Evolutionary conservation across 2,888 invertebrate genomes (phyloP).

Genomic region (Hofmannophila pseudospretella): DNA sequence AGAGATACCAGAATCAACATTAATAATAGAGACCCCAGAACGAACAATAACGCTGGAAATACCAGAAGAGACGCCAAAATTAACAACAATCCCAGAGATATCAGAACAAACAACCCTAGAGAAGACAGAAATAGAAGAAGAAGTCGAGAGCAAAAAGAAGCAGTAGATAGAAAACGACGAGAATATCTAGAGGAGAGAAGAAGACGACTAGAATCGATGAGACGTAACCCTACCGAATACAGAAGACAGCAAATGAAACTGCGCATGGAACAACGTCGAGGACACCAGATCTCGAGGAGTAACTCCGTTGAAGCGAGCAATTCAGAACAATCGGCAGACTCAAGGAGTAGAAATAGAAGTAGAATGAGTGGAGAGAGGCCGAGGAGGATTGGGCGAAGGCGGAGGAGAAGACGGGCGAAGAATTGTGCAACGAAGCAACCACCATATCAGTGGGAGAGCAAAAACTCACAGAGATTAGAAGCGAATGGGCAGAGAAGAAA

Average conservation of each 20-base stretch:
- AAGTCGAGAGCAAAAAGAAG: constrained; percentile 80
- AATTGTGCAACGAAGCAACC: constrained; percentile 71
- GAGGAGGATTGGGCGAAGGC: constrained; percentile 47
- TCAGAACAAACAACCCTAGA: constrained; percentile 44
- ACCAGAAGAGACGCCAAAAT: constrained; percentile 49
- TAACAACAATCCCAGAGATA: constrained; percentile 80
- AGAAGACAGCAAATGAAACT: constrained; percentile 50
- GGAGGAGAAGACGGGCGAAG: constrained; percentile 54
- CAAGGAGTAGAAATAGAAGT: constrained; percentile 34
- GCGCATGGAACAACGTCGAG: constrained; percentile 47
- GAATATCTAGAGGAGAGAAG: constrained; percentile 54
- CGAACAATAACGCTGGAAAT: no score
- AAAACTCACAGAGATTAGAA: constrained; percentile 27
- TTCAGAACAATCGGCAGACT: constrained; percentile 37
- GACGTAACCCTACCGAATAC: constrained; percentile 58
- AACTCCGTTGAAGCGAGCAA: constrained; percentile 47
- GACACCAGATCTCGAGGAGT: constrained; percentile 38
- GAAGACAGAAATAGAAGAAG: constrained; percentile 56
- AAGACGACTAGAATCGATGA: constrained; percentile 51
- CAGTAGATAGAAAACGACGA: constrained; percentile 58
- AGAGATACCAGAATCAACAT: no score
- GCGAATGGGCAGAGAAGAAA: constrained; percentile 26
- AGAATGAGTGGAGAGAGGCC: constrained; percentile 33
- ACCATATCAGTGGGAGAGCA: constrained; percentile 57
- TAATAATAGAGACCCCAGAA: no score